phyloP scores from a whole-genome alignment of 37 sponge, comb jelly and placozoan genomes.

The Cladorhizidae sp. region DNA sequence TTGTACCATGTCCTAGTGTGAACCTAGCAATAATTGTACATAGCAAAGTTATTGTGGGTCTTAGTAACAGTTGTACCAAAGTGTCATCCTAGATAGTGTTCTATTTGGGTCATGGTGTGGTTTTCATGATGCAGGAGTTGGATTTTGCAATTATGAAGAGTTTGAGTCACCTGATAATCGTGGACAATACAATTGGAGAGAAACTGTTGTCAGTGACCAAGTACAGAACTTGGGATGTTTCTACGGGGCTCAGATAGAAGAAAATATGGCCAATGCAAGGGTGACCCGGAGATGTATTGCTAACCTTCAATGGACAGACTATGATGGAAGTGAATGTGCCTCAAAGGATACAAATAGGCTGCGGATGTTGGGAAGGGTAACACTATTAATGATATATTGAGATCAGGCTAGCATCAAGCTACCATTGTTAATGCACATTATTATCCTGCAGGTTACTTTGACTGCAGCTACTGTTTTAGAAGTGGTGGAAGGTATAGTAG shows the following conservation, averaged over 20 bases:
- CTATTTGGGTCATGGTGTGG: too few relatives aligned
- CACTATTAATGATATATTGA: neutral
- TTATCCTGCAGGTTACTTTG: neutral
- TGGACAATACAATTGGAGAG: slow-evolving; percentile 34
- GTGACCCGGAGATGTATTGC: neutral
- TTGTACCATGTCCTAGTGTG: neutral
- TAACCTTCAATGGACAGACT: slow-evolving; percentile 1
- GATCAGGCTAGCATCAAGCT: too few relatives aligned
- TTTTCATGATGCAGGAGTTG: slow-evolving; percentile 10
- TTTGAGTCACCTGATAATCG: slow-evolving; percentile 2
- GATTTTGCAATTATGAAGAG: slow-evolving; percentile 34
- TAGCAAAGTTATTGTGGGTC: neutral
- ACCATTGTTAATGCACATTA: neutral
- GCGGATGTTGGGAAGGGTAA: neutral
- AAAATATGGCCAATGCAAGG: neutral
- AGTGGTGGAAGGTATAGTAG: neutral
- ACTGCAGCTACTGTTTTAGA: slow-evolving; percentile 7
- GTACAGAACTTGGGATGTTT: neutral
- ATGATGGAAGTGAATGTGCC: slow-evolving; percentile 32
- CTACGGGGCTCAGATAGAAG: neutral
- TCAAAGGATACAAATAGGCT: slow-evolving; percentile 12
- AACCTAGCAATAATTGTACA: neutral
- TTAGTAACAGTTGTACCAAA: too few relatives aligned
- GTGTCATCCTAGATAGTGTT: too few relatives aligned
- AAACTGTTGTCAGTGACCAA: slow-evolving; percentile 13